A percentile compares a stretch with the other conserved stretches of the same genome.
Evolutionary conservation across 2,113 vertebrate genomes (phyloP).

Genomic region (Montifringilla adamsi): DNA sequence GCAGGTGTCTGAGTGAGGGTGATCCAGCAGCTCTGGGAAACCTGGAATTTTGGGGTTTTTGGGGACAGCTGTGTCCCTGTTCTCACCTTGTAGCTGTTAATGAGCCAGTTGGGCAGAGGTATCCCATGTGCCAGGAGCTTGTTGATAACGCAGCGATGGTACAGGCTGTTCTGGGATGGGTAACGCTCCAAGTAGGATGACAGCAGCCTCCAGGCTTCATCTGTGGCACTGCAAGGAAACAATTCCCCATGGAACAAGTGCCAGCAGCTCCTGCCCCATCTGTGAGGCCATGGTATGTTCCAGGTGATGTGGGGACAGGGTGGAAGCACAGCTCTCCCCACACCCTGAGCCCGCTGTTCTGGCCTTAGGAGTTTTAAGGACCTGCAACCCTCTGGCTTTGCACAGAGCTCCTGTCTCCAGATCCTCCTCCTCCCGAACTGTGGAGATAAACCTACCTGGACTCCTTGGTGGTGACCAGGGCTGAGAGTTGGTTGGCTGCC

Average conservation of each 20-base stretch:
- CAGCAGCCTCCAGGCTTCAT: slow-evolving; percentile 92
- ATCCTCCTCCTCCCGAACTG: neutral
- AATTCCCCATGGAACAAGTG: neutral
- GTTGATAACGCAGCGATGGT: slow-evolving; percentile 89
- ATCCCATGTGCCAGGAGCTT: slow-evolving; percentile 89
- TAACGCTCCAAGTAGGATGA: slow-evolving; percentile 84
- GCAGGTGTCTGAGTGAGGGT: neutral
- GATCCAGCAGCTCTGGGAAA: accelerated
- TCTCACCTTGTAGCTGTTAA: slow-evolving; percentile 89
- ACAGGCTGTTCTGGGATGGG: slow-evolving; percentile 78
- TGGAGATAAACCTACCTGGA: slow-evolving; percentile 75
- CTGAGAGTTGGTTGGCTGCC: slow-evolving; percentile 86
- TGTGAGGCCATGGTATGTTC: accelerated
- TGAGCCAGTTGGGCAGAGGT: slow-evolving; percentile 90
- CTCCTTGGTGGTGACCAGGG: slow-evolving; percentile 90
- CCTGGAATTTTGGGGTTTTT: neutral
- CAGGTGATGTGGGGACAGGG: accelerated
- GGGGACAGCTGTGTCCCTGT: neutral
- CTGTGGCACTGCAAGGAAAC: slow-evolving; percentile 80
- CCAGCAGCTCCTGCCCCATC: neutral
- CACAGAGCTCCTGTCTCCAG: neutral
- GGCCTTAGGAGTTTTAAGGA: neutral
- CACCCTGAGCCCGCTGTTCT: neutral
- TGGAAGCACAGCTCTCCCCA: neutral
- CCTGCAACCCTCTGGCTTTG: neutral